Conservation (phyloP, 2,113 vertebrate genomes). For the Amblyopsis rosae region DNA sequence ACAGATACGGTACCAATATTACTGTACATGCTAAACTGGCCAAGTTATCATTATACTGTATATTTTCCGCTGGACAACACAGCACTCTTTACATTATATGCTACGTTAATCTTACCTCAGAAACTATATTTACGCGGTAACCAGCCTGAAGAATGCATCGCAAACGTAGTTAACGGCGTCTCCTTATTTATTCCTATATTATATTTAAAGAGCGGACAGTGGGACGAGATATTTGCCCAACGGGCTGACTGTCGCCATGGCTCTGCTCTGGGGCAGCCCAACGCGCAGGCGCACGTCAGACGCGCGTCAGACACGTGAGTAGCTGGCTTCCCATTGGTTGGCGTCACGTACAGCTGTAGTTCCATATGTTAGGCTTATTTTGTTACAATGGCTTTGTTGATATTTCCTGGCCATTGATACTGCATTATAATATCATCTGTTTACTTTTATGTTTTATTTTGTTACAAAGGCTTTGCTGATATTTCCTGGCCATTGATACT, state of each 20-base stretch:
- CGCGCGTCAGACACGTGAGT: not conserved
- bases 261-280: slow-evolving; percentile 13
- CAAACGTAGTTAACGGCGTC: not conserved
- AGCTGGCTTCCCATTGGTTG: not conserved
- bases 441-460: too few species aligned
- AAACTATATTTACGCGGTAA: not conserved
- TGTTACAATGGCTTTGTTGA: too few species aligned
- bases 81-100: not conserved
- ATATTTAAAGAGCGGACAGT: not conserved
- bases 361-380: too few species aligned
- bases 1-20: too few species aligned
- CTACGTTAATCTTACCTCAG: slow-evolving; percentile 18
- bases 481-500: too few species aligned
- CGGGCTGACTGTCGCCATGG: slow-evolving; percentile 1
- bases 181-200: not conserved
- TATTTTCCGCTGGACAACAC: not conserved
- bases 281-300: not conserved
- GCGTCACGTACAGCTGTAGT: too few species aligned
- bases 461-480: too few species aligned
- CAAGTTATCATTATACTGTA: too few species aligned
- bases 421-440: too few species aligned
- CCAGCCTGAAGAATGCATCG: slow-evolving; percentile 12
- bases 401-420: too few species aligned
- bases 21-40: too few species aligned
- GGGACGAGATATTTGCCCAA: not conserved